Evolutionary conservation across 2,888 invertebrate species (phyloP).

Genomic region (Crossocerus cetratus): DNA sequence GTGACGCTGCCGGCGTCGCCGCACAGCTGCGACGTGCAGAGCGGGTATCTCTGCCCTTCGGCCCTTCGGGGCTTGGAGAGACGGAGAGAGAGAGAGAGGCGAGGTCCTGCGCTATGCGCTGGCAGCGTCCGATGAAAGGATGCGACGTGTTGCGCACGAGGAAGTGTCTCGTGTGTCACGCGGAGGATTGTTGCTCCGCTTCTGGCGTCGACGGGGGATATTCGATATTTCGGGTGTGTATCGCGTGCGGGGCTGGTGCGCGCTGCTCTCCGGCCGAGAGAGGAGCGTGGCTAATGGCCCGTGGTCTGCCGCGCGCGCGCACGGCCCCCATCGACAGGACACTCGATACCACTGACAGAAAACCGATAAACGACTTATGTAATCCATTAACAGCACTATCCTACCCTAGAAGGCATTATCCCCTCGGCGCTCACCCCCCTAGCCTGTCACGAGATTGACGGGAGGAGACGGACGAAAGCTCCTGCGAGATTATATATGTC

Average conservation of each 20-base stretch:
- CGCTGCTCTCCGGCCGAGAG: constrained; percentile 2
- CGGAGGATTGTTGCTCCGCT: constrained; percentile 24
- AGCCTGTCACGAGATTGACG: too few relatives aligned
- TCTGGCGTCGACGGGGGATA: constrained; percentile 59
- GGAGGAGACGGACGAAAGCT: too few relatives aligned
- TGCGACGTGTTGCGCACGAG: constrained; percentile 52
- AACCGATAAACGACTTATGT: constrained; percentile 37
- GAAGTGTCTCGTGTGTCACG: constrained; percentile 73
- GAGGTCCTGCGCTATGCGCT: constrained; percentile 31
- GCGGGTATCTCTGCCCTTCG: constrained; percentile 9
- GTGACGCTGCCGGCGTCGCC: constrained; percentile 49
- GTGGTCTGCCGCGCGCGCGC: constrained; percentile 60
- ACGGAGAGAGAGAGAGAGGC: constrained; percentile 16
- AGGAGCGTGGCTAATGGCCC: constrained; percentile 72
- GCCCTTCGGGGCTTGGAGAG: constrained; percentile 19
- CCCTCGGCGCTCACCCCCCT: too few relatives aligned
- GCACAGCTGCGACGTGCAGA: constrained; percentile 56
- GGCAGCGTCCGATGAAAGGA: constrained; percentile 50
- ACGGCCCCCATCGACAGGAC: constrained; percentile 43
- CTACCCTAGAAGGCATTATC: too few relatives aligned
- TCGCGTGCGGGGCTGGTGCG: constrained; percentile 69
- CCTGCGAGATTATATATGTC: too few relatives aligned
- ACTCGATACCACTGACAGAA: constrained; percentile 43
- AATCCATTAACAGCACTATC: constrained; percentile 35
- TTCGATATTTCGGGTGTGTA: constrained; percentile 71